Conservation (phyloP, 2,888 invertebrate genomes). For the Callyntrura sp. region DNA sequence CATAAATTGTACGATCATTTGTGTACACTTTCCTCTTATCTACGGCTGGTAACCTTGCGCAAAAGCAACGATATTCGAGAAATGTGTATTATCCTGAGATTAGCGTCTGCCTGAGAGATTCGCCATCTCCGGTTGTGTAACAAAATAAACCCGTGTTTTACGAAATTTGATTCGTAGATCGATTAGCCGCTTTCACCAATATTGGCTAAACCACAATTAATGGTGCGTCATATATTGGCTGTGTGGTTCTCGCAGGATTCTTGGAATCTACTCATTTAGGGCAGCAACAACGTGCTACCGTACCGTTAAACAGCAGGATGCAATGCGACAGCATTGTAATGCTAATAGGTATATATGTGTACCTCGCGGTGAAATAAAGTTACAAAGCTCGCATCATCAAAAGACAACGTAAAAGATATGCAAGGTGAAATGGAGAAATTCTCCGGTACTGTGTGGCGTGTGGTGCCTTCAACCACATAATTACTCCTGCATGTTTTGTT, state of each 20-base stretch:
- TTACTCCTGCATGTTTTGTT: neutral
- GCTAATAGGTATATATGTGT: no score
- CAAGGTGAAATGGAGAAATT: neutral
- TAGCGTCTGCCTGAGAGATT: no score
- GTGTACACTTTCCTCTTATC: no score
- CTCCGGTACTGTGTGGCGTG: neutral
- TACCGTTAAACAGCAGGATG: neutral
- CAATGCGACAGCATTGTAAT: neutral
- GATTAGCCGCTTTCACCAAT: constrained; percentile 35
- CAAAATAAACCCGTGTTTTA: constrained; percentile 4
- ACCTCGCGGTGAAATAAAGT: no score
- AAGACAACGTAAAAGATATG: no score
- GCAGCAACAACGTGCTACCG: neutral
- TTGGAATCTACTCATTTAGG: neutral
- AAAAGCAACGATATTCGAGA: no score
- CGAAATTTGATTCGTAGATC: neutral
- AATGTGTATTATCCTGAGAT: no score
- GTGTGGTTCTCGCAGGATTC: neutral
- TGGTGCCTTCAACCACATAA: neutral
- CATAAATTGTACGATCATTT: no score
- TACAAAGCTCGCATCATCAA: neutral
- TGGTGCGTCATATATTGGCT: constrained; percentile 34
- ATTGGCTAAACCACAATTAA: constrained; percentile 54
- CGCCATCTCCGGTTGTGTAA: no score
- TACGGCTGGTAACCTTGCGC: no score